Evolutionary conservation across 2,888 invertebrate species (phyloP).

Genomic region (Cecidostiba fungosa): DNA sequence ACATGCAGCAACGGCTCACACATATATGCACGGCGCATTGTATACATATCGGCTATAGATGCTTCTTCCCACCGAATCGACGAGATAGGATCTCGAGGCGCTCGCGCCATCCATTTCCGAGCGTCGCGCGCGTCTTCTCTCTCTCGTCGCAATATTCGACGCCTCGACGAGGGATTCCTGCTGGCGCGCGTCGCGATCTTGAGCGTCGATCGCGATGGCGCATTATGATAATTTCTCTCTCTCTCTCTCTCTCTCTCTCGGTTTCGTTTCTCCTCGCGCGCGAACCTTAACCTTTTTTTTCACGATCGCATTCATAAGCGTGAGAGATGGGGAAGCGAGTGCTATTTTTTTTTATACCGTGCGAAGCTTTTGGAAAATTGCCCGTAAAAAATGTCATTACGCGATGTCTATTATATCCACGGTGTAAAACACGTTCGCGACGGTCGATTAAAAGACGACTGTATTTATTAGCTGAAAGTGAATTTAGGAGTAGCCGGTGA

Average conservation of each 20-base stretch:
- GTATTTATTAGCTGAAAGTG: conserved; percentile 55
- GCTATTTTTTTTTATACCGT: background rate
- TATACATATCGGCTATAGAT: conserved; percentile 74
- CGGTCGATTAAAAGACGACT: conserved; percentile 43
- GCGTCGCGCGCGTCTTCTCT: conserved; percentile 26
- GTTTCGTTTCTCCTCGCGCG: conserved; percentile 18
- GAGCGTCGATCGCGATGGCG: conserved; percentile 55
- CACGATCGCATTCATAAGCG: background rate
- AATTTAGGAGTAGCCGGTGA: conserved; percentile 48
- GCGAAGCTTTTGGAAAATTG: background rate
- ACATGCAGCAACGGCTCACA: conserved; percentile 66
- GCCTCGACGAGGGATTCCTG: conserved; percentile 34
- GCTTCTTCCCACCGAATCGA: conserved; percentile 74
- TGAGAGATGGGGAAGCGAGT: background rate
- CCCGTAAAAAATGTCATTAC: background rate
- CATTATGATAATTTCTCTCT: conserved; percentile 51
- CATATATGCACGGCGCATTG: conserved; percentile 69
- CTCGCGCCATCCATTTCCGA: conserved; percentile 32
- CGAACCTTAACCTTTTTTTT: conserved; percentile 58
- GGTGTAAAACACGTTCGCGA: too few relatives aligned
- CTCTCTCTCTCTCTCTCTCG: conserved; percentile 22
- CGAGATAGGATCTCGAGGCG: conserved; percentile 66
- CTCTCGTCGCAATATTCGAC: conserved; percentile 41
- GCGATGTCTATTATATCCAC: background rate
- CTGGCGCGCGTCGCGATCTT: conserved; percentile 48